phyloP scores from a whole-genome alignment of 2,888 invertebrate species.

The Mallateleia sp. region DNA sequence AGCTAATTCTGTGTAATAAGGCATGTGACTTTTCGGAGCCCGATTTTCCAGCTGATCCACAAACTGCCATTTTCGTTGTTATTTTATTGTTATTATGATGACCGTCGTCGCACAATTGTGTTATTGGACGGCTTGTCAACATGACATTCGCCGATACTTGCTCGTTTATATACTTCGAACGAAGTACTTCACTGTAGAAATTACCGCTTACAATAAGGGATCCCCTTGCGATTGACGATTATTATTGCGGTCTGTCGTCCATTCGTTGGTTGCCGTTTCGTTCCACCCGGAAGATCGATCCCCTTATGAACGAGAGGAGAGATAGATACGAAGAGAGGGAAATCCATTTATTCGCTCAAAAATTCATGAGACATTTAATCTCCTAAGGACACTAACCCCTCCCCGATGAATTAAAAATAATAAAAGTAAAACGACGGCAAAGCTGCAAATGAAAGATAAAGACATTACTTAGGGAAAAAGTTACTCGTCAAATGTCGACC shows the following conservation, averaged over 20 bases:
- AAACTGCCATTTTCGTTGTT: constrained; percentile 24
- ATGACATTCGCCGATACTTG: constrained; percentile 56
- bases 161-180: constrained; percentile 68
- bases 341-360: constrained; percentile 70
- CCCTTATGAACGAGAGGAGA: constrained; percentile 61
- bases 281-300: constrained; percentile 75
- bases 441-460: constrained; percentile 47
- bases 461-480: constrained; percentile 40
- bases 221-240: constrained; percentile 71
- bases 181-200: constrained; percentile 66
- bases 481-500: constrained; percentile 29
- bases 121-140: constrained; percentile 53
- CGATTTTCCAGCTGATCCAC: neutral
- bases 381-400: constrained; percentile 49
- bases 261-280: constrained; percentile 73
- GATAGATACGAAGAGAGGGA: constrained; percentile 55
- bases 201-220: constrained; percentile 67
- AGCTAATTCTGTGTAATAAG: no score
- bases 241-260: constrained; percentile 75
- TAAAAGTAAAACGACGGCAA: constrained; percentile 51
- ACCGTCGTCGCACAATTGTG: constrained; percentile 31
- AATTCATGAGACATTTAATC: constrained; percentile 69
- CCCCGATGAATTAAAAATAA: constrained; percentile 62
- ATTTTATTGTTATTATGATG: constrained; percentile 35
- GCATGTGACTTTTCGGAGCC: neutral